Conservation (phyloP, 2,113 vertebrate genomes). For the Loxodonta africana region DNA sequence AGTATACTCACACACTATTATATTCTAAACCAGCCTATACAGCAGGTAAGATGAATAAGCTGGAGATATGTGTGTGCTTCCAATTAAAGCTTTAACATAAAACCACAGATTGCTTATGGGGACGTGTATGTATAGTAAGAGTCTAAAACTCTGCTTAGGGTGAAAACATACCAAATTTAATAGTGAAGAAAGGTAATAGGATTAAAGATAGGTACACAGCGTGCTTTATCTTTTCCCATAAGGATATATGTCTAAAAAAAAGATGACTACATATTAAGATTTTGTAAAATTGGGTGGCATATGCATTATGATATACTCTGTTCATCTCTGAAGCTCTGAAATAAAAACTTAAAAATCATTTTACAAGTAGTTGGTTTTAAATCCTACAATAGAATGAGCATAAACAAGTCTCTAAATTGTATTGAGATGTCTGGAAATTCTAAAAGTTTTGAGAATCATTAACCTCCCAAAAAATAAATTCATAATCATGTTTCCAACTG, state of each 20-base stretch:
- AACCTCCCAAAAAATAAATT: not conserved
- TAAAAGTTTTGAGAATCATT: not conserved
- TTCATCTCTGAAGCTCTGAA: not conserved
- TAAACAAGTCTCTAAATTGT: not conserved
- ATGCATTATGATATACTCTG: not conserved
- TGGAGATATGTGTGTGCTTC: not conserved
- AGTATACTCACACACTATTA: not conserved
- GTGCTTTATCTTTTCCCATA: not conserved
- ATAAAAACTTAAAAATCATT: slow-evolving; percentile 24
- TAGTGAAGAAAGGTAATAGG: not conserved
- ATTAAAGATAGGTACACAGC: not conserved
- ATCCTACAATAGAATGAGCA: not conserved
- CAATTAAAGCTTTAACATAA: not conserved
- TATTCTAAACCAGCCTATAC: not conserved
- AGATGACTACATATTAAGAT: not conserved
- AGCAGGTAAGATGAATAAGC: not conserved
- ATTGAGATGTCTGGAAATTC: not conserved
- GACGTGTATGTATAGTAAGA: not conserved
- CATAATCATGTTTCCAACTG: not conserved
- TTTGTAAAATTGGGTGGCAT: not conserved
- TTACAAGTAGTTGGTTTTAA: slow-evolving; percentile 19
- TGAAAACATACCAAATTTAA: not conserved
- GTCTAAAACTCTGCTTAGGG: not conserved
- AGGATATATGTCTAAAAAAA: not conserved
- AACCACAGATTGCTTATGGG: not conserved